phyloP scores from a whole-genome alignment of 2,797 vertebrate genomes.

The Typhlichthys eigenmanni region DNA sequence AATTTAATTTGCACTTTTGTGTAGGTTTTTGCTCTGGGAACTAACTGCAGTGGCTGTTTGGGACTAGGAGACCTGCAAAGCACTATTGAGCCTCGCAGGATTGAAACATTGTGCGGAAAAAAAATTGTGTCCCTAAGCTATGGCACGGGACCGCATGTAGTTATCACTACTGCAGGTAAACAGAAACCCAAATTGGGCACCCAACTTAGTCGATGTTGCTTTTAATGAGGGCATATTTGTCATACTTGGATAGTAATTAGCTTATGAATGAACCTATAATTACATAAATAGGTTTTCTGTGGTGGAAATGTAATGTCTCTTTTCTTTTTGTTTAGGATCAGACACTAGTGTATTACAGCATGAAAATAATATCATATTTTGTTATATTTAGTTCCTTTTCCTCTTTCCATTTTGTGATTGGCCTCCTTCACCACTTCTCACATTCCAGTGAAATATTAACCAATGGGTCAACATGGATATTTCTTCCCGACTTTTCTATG shows the following conservation, averaged over 20 bases:
- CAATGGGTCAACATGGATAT: constrained; percentile 29
- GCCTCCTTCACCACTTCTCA: constrained; percentile 8
- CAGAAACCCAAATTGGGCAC: not conserved
- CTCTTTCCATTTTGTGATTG: not conserved
- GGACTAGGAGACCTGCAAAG: constrained; percentile 93
- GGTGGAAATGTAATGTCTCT: too few relatives aligned
- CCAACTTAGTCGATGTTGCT: not conserved
- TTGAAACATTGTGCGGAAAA: constrained; percentile 91
- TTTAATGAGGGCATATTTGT: not conserved
- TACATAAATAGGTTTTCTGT: too few relatives aligned
- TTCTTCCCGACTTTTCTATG: not conserved
- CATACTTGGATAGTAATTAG: not conserved
- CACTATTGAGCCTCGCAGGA: constrained; percentile 89
- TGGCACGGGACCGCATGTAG: constrained; percentile 94
- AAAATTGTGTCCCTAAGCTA: constrained; percentile 94
- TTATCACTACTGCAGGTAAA: constrained; percentile 90
- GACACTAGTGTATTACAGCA: not conserved
- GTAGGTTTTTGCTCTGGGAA: constrained; percentile 95
- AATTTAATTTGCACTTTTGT: constrained; percentile 29
- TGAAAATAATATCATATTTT: not conserved
- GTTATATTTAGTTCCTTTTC: not conserved
- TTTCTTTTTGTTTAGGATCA: too few relatives aligned
- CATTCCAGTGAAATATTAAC: constrained; percentile 41
- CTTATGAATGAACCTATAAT: too few relatives aligned
- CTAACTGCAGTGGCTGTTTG: constrained; percentile 95